A percentile compares a stretch with the other conserved stretches of the same genome.
phyloP scores from a whole-genome alignment of 1,140 invertebrate genomes.

The Drosophila nasuta region DNA sequence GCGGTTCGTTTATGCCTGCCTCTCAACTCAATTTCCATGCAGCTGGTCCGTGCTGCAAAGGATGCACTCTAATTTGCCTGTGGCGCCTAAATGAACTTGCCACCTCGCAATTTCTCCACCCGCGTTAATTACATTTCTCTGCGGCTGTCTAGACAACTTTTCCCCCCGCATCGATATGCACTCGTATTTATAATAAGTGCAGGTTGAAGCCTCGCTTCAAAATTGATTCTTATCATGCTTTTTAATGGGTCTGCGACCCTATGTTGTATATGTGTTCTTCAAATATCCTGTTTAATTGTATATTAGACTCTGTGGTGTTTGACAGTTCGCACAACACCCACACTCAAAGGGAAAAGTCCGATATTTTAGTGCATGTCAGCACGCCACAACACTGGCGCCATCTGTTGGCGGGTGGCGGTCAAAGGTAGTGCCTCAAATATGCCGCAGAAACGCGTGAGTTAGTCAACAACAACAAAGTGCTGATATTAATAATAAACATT shows the following conservation, averaged over 20 bases:
- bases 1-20: slow-evolving; percentile 8
- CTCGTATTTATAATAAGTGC: background rate
- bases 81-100: slow-evolving; percentile 30
- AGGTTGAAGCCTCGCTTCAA: slow-evolving; percentile 25
- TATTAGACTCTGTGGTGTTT: slow-evolving; percentile 23
- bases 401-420: slow-evolving; percentile 29
- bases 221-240: slow-evolving; percentile 44
- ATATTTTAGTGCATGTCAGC: slow-evolving; percentile 40
- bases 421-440: slow-evolving; percentile 14
- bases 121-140: slow-evolving; percentile 55
- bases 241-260: slow-evolving; percentile 50
- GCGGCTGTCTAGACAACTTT: slow-evolving; percentile 74
- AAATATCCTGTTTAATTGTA: slow-evolving; percentile 75
- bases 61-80: slow-evolving; percentile 18
- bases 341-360: too few relatives aligned
- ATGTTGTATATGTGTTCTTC: slow-evolving; percentile 40
- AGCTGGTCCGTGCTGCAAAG: background rate
- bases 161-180: slow-evolving; percentile 37
- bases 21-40: too few relatives aligned
- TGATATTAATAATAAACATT: slow-evolving; percentile 60
- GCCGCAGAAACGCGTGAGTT: slow-evolving; percentile 19
- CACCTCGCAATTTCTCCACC: slow-evolving; percentile 26
- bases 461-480: slow-evolving; percentile 38
- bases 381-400: slow-evolving; percentile 56
- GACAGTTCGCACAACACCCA: slow-evolving; percentile 16